These are phyloP conservation scores for Aphis gossypii DNA, from an alignment of 1,140 invertebrate genomes.

Conservation along the genomic window DNA sequence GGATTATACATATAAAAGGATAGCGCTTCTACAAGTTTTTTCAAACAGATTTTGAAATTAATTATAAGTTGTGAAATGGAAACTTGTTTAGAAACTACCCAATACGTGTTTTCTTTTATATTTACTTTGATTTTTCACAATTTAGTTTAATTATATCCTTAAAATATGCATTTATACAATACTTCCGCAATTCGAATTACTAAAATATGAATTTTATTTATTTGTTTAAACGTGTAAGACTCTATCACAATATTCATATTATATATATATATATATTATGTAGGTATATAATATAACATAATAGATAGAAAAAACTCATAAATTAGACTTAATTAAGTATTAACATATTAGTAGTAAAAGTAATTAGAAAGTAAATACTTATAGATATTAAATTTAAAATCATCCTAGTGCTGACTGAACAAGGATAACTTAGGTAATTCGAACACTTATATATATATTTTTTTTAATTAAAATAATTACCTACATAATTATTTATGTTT, in stretches of 20 bases:
- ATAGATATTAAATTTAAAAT: neutral
- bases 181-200: neutral
- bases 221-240: too few species aligned
- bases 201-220: neutral
- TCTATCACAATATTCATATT: too few species aligned
- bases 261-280: too few species aligned
- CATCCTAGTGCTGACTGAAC: neutral
- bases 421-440: neutral
- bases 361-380: too few species aligned
- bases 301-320: too few species aligned
- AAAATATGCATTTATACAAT: neutral
- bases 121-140: neutral
- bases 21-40: neutral
- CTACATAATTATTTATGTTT: too few species aligned
- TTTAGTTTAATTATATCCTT: neutral
- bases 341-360: too few species aligned
- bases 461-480: neutral
- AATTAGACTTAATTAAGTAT: too few species aligned
- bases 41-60: constrained; percentile 35
- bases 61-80: neutral
- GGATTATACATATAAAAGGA: constrained; percentile 1
- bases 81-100: neutral
- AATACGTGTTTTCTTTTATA: neutral
- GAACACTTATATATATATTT: neutral
- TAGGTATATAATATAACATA: too few species aligned